phyloP scores from a whole-genome alignment of 2,797 vertebrate species.

The Myotis daubentonii region DNA sequence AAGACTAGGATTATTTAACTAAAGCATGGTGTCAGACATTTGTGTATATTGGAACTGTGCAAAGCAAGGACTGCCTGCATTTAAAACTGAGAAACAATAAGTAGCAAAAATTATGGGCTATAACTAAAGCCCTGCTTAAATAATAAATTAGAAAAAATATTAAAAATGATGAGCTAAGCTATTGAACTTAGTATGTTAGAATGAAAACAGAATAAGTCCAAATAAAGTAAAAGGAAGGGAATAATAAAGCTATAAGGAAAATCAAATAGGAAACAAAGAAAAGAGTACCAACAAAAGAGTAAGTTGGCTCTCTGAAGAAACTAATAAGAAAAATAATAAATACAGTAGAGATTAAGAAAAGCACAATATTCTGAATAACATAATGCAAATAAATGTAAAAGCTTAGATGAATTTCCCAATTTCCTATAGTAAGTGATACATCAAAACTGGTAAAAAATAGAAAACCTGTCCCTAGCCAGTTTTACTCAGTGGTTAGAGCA shows the following conservation, averaged over 20 bases:
- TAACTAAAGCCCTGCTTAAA: not conserved
- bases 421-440: slow-evolving; percentile 1
- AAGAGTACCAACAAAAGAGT: slow-evolving; percentile 8
- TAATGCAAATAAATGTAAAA: slow-evolving; percentile 1
- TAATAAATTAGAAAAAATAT: slow-evolving; percentile 6
- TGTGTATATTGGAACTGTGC: not conserved
- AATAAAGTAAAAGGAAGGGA: slow-evolving; percentile 49
- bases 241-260: not conserved
- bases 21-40: slow-evolving; percentile 33
- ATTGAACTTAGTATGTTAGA: slow-evolving; percentile 29
- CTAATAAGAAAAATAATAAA: not conserved
- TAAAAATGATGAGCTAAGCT: not conserved
- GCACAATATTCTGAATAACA: not conserved
- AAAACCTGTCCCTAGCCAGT: not conserved
- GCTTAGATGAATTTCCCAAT: not conserved
- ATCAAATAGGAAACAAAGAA: slow-evolving; percentile 51
- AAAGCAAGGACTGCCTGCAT: slow-evolving; percentile 1
- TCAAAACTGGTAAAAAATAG: slow-evolving; percentile 21
- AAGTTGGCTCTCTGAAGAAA: not conserved
- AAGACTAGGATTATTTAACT: not conserved
- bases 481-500: no score
- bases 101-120: not conserved
- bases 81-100: slow-evolving; percentile 37
- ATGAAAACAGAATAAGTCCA: slow-evolving; percentile 44
- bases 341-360: not conserved